phyloP scores from a whole-genome alignment of 2,113 vertebrate species.

The Chitala chitala region DNA sequence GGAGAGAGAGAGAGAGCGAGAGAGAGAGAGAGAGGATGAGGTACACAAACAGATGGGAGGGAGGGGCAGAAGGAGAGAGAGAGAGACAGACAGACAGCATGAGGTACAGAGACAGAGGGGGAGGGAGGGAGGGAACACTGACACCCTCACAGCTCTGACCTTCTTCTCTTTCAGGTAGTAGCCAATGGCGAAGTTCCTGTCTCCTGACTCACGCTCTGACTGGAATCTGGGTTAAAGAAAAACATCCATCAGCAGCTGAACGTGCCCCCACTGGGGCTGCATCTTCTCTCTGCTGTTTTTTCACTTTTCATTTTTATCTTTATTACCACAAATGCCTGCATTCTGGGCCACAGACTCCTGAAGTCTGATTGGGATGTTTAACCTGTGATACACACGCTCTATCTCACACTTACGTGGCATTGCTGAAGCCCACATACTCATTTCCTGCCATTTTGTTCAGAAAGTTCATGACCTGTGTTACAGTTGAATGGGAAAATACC shows the following conservation, averaged over 20 bases:
- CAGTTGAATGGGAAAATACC: neutral
- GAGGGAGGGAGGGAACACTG: neutral
- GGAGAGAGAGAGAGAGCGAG: no score
- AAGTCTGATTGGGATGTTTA: no score
- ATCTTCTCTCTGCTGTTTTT: neutral
- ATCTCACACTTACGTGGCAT: constrained; percentile 83
- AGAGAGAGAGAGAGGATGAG: no score
- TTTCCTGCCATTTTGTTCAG: constrained; percentile 95
- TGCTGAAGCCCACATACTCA: constrained; percentile 97
- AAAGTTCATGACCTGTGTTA: constrained; percentile 85
- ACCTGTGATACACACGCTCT: neutral
- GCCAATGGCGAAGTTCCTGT: constrained; percentile 96
- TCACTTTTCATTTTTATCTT: no score
- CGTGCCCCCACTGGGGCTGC: neutral
- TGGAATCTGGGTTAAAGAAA: constrained; percentile 77
- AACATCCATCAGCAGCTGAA: constrained; percentile 11
- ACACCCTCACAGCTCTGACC: constrained; percentile 55
- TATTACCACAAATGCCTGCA: no score
- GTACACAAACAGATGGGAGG: neutral
- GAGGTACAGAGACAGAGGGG: neutral
- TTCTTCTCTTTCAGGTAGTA: constrained; percentile 99
- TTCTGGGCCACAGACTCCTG: no score
- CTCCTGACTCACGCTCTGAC: constrained; percentile 92
- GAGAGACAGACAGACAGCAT: constrained; percentile 1
- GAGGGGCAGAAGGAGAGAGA: neutral